Evolutionary conservation across 2,888 invertebrate species (phyloP).

Genomic region (Cylloceria caligata): DNA sequence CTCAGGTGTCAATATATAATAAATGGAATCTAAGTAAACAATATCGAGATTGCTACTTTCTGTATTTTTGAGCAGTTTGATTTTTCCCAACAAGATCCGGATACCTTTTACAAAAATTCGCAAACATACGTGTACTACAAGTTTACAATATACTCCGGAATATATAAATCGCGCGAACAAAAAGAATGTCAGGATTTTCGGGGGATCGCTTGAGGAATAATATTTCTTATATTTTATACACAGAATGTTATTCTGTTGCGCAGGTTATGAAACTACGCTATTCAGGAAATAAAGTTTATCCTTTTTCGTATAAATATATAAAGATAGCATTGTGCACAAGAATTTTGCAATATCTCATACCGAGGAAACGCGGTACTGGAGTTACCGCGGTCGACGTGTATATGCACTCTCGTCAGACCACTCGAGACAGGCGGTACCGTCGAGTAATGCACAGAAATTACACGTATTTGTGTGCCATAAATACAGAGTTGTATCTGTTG

Average conservation of each 20-base stretch:
- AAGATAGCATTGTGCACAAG: slow-evolving; percentile 14
- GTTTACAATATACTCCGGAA: not conserved
- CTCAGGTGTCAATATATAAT: not conserved
- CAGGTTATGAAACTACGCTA: slow-evolving; percentile 9
- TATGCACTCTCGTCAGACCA: slow-evolving; percentile 33
- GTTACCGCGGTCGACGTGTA: slow-evolving; percentile 13
- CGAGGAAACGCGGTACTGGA: not conserved
- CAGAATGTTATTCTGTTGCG: not conserved
- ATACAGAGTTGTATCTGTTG: slow-evolving; percentile 36
- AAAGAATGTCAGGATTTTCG: slow-evolving; percentile 28
- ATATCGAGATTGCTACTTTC: not conserved
- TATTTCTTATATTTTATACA: slow-evolving; percentile 14
- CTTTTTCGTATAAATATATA: slow-evolving; percentile 27
- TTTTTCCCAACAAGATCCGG: not conserved
- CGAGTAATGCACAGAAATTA: slow-evolving; percentile 58
- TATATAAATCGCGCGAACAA: not conserved
- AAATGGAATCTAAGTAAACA: not conserved
- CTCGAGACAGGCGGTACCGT: slow-evolving; percentile 31
- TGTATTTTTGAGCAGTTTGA: slow-evolving; percentile 1
- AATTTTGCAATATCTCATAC: slow-evolving; percentile 38
- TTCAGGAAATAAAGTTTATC: slow-evolving; percentile 55
- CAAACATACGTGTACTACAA: not conserved
- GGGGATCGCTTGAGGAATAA: not conserved
- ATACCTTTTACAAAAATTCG: not conserved
- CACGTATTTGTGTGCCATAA: slow-evolving; percentile 57